These are phyloP conservation scores for Pachliopta kotzebuea DNA, from an alignment of 2,888 invertebrate species.

Conservation along the genomic window DNA sequence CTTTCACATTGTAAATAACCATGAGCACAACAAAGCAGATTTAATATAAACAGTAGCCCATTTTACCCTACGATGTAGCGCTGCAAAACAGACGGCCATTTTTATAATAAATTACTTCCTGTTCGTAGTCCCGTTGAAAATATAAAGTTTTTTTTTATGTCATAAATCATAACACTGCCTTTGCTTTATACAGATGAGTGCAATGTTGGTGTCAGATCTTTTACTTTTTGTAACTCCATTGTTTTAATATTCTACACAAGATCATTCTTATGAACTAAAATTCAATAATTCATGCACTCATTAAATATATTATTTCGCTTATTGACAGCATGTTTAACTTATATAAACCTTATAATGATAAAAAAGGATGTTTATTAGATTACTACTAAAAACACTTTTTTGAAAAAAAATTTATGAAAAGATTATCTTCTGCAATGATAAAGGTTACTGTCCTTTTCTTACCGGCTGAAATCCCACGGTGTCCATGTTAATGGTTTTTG, in stretches of 20 bases:
- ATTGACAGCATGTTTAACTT: too few relatives aligned
- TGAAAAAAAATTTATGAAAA: too few relatives aligned
- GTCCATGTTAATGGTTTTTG: too few relatives aligned
- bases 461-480: too few relatives aligned
- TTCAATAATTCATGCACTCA: too few relatives aligned
- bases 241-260: background rate
- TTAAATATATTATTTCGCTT: too few relatives aligned
- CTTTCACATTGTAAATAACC: conserved; percentile 3
- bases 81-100: conserved; percentile 15
- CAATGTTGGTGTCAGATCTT: background rate
- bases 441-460: too few relatives aligned
- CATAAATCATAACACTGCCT: conserved; percentile 2
- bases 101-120: conserved; percentile 23
- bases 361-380: too few relatives aligned
- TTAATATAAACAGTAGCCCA: conserved; percentile 12
- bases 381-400: too few relatives aligned
- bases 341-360: too few relatives aligned
- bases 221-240: conserved; percentile 1
- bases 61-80: conserved; percentile 13
- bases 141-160: conserved; percentile 3
- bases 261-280: too few relatives aligned
- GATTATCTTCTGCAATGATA: too few relatives aligned
- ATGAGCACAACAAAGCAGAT: conserved; percentile 4
- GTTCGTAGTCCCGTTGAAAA: conserved; percentile 14
- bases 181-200: background rate